These are phyloP conservation scores for Galleria mellonella DNA, from an alignment of 1,140 invertebrate species.

Conservation along the genomic window DNA sequence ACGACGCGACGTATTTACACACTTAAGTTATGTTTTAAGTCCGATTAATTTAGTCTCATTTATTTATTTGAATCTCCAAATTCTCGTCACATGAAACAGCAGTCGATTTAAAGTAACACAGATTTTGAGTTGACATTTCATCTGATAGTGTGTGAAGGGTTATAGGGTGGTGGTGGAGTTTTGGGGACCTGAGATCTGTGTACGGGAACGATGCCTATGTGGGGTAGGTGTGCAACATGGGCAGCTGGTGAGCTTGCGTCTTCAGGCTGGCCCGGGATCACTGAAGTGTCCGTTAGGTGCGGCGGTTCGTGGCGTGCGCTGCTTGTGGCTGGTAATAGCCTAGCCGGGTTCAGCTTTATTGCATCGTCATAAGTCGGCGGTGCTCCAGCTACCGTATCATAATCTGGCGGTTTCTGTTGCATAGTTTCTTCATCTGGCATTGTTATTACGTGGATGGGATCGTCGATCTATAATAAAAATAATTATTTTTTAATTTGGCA, in stretches of 20 bases:
- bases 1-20: conserved; percentile 8
- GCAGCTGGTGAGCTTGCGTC: conserved; percentile 15
- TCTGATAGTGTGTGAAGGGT: conserved; percentile 64
- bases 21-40: conserved; percentile 3
- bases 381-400: conserved; percentile 80
- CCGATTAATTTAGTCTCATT: conserved; percentile 26
- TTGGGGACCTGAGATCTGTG: conserved; percentile 53
- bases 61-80: too few relatives aligned
- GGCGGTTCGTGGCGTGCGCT: conserved; percentile 29
- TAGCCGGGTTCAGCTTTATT: conserved; percentile 80
- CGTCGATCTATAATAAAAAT: conserved; percentile 74
- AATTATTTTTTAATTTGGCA: neutral
- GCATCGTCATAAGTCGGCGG: conserved; percentile 84
- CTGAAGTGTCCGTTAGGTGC: conserved; percentile 15
- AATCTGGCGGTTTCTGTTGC: conserved; percentile 83
- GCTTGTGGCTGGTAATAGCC: conserved; percentile 51
- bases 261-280: conserved; percentile 58
- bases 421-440: conserved; percentile 74
- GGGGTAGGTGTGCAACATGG: conserved; percentile 3
- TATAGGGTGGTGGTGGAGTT: conserved; percentile 69
- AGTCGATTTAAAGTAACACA: conserved; percentile 64
- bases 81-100: conserved; percentile 63
- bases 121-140: conserved; percentile 41
- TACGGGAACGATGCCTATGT: conserved; percentile 29
- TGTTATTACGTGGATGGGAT: conserved; percentile 80